phyloP scores from a whole-genome alignment of 1,140 invertebrate species.

The Tribolium castaneum region DNA sequence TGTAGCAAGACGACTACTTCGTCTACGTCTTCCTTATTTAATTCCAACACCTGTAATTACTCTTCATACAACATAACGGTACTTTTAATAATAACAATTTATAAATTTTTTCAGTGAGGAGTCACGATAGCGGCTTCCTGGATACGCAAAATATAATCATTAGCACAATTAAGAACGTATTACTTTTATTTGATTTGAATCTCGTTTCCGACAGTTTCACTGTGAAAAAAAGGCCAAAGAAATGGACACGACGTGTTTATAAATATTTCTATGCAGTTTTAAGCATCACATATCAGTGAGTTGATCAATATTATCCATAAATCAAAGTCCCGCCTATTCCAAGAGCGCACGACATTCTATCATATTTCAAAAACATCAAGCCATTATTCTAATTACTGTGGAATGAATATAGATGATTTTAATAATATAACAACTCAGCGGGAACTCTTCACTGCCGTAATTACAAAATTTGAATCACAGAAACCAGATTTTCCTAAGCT shows the following conservation, averaged over 20 bases:
- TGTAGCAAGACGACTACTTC: not conserved
- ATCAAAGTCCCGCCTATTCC: conserved; percentile 61
- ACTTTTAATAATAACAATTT: not conserved
- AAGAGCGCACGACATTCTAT: conserved; percentile 60
- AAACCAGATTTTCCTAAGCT: conserved; percentile 30
- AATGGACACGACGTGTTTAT: conserved; percentile 27
- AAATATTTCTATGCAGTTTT: conserved; percentile 40
- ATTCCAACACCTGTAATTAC: not conserved
- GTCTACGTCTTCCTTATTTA: not conserved
- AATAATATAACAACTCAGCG: conserved; percentile 56
- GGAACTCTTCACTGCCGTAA: conserved; percentile 42
- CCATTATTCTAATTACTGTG: conserved; percentile 62
- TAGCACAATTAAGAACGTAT: not conserved
- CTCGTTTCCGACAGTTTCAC: not conserved
- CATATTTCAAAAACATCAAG: conserved; percentile 62
- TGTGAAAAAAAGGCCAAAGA: not conserved
- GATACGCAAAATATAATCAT: not conserved
- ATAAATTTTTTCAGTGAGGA: not conserved
- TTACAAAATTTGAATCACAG: conserved; percentile 40
- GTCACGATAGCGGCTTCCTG: not conserved
- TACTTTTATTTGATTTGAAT: not conserved
- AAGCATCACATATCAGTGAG: conserved; percentile 44
- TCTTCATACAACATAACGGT: not conserved
- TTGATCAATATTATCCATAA: conserved; percentile 61
- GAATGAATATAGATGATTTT: conserved; percentile 60